Conservation (phyloP, 2,113 vertebrate species). For the Ranitomeya imitator region DNA sequence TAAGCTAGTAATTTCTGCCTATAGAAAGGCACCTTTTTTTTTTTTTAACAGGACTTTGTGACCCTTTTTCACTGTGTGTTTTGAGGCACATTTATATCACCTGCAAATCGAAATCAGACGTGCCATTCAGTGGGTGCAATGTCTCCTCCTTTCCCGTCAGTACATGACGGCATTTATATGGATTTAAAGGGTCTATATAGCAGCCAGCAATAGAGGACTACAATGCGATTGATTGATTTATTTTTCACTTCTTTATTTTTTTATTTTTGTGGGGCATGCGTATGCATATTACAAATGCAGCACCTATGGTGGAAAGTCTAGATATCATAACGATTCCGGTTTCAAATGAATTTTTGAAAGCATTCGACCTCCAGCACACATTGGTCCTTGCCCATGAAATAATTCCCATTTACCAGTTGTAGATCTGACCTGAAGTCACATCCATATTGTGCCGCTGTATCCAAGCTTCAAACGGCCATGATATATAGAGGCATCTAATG, state of each 20-base stretch:
- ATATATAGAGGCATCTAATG: conserved; percentile 34
- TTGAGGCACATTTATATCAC: too few species aligned
- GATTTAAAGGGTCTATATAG: too few species aligned
- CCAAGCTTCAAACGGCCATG: conserved; percentile 18
- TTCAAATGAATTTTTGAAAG: conserved; percentile 36
- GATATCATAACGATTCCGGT: neutral
- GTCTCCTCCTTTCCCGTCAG: too few species aligned
- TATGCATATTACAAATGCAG: neutral
- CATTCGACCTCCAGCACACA: conserved; percentile 19
- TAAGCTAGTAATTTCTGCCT: too few species aligned
- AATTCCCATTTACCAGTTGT: conserved; percentile 27
- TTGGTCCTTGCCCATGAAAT: conserved; percentile 4
- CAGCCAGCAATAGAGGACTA: too few species aligned
- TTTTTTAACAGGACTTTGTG: too few species aligned
- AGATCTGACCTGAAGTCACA: conserved; percentile 33
- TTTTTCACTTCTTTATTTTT: neutral
- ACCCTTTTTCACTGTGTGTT: too few species aligned
- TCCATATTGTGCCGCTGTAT: neutral
- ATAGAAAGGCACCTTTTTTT: too few species aligned
- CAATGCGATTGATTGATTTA: too few species aligned
- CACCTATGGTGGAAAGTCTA: neutral
- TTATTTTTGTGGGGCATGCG: neutral
- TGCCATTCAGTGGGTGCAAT: too few species aligned
- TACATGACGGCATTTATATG: too few species aligned
- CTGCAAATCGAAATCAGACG: too few species aligned